Base-by-base conservation (phyloP, 2,888 invertebrate species). In the Phalera bucephala region DNA sequence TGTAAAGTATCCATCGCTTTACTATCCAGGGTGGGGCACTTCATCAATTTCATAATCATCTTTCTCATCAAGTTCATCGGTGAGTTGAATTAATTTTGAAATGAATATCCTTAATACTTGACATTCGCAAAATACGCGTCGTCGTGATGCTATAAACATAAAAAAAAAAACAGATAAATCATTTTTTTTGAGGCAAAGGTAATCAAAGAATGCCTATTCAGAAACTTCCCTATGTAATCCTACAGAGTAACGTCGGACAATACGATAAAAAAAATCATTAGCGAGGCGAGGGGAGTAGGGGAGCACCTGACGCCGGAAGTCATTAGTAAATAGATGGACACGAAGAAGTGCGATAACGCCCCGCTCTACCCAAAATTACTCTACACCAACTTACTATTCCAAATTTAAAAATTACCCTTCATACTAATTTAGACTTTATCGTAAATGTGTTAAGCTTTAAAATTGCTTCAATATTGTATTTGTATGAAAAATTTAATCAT, bases 281-380 rank as follows among this genome's bases (percentile, higher is more conserved):
- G 59, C 43, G 62, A 65, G n/a, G n/a, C n/a, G n/a, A 62, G 71
- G 74, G 68, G 67, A 67, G 62, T 45, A 58, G 60, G 68, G 75
- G 70, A 65, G 67, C 86, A 87, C 88, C 88, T 88, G 88, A 84
- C 83, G 81, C 77, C 84, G 88, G 88, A 89, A 88, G 86, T 88
- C 87, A 89, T 89, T 89, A 89, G 80, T 85, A 87, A 89, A 89
- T 89, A 87, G 85, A 88, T 83, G 85, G 83, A 78, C 84, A 76
- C 74, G 68, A 73, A 66, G 61, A 63, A 65, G 60, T 60, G 64
- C 72, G 87, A 86, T 86, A 86, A 82, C 80, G 72, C 84, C 83
- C 80, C 70, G 68, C 73, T 80, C 83, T 80, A 69, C 78, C 81
- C 73, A 51, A 85, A 81, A 82, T 81, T 79, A 77, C 74, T 67